Conservation (phyloP, 2,888 invertebrate genomes). For the Tenthredo amoena region DNA sequence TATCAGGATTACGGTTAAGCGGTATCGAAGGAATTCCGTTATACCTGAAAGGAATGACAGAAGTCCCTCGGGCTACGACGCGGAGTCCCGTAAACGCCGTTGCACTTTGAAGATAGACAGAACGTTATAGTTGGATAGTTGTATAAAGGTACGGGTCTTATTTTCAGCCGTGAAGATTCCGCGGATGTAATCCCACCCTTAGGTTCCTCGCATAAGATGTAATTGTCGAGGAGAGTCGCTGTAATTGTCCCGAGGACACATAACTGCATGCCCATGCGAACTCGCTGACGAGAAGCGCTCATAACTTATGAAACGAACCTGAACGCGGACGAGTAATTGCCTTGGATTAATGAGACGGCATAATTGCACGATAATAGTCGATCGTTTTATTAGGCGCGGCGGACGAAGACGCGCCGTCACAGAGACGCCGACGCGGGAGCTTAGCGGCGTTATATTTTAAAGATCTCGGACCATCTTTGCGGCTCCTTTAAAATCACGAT, state of each 20-base stretch:
- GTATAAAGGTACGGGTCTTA: background rate
- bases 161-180: background rate
- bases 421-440: conserved; percentile 45
- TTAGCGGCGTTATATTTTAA: conserved; percentile 4
- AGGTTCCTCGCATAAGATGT: conserved; percentile 66
- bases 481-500: conserved; percentile 49
- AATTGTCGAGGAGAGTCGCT: conserved; percentile 63
- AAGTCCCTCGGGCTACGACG: background rate
- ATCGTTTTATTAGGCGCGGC: conserved; percentile 73
- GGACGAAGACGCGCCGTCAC: conserved; percentile 25
- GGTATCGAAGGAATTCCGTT: conserved; percentile 39
- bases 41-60: conserved; percentile 19
- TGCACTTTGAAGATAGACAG: background rate
- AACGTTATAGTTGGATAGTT: background rate
- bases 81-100: conserved; percentile 21
- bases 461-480: conserved; percentile 57
- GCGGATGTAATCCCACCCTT: conserved; percentile 53
- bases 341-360: conserved; percentile 77
- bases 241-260: conserved; percentile 63
- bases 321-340: conserved; percentile 69
- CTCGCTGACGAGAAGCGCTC: conserved; percentile 58
- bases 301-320: conserved; percentile 71
- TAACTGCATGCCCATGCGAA: conserved; percentile 68
- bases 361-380: conserved; percentile 77
- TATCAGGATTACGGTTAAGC: conserved; percentile 36